Base-by-base conservation (phyloP, 2,888 invertebrate genomes). In the Willowsia nigromaculata region DNA sequence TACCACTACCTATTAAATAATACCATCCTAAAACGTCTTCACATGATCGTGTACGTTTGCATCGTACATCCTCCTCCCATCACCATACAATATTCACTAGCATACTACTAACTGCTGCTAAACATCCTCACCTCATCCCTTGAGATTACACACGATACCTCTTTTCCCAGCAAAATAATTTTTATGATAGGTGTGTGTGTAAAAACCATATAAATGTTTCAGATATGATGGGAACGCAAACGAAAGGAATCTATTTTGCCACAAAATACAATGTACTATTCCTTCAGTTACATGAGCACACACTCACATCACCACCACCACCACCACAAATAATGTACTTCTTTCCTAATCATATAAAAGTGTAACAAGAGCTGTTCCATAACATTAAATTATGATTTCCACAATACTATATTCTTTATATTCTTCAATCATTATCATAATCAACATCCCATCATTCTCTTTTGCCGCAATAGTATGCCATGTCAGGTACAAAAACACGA, bases 131-230 rank as follows among this genome's bases (percentile, higher is more conserved):
- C n/a, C 27, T 27, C 83, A 83, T 83, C 83, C 83, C 71, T 68
- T 83, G 83, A 71, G 83, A 83, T 83, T 83, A 83, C 53, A 65
- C 37, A 65, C n/a, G 11, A 71, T 22, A 37, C 37, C 83, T 25
- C 47, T 68, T 71, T 83, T 83, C 71, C 83, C 71, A 65, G 37
- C 83, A 71, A 83, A 68, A 74, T 25, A 68, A 82, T 65, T 65
- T 65, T 65, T 56, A 18, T 53, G 18, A 18, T 53, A 25, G n/a
- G 37, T 68, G 43, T 43, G 43, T 65, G 43, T 43, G 71, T 71
- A 71, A 6, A 33, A 65, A 68, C n/a, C 13, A 1, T 65, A 68
- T 33, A 65, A 13, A 30, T 40, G n/a, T 25, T 13, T 68, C 37
- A 30, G 40, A 71, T 43, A 43, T 43, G 18, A 71, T 40, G 37